A percentile compares a stretch with the other conserved stretches of the same genome.
phyloP scores from a whole-genome alignment of 2,888 invertebrate genomes.

The Chrysotoxum bicinctum region DNA sequence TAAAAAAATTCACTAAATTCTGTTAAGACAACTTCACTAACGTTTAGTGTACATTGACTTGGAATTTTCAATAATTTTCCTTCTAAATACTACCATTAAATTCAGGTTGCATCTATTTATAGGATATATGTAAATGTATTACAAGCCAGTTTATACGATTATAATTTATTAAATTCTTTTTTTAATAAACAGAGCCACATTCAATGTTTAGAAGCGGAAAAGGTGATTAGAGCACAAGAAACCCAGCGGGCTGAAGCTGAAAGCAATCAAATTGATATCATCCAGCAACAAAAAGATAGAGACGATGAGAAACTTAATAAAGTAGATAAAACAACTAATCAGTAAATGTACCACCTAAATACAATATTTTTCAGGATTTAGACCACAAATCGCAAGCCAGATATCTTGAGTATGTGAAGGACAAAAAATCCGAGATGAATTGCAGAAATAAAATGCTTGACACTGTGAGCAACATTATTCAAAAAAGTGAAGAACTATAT shows the following conservation, averaged over 20 bases:
- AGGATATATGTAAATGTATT: too few species aligned
- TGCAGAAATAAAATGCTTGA: constrained; percentile 45
- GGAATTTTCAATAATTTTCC: too few species aligned
- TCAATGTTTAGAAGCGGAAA: not conserved
- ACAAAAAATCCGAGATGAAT: constrained; percentile 42
- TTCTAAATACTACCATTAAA: too few species aligned
- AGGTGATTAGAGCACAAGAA: not conserved
- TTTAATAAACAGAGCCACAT: constrained; percentile 13
- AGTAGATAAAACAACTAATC: not conserved
- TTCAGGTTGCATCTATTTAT: too few species aligned
- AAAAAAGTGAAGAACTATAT: not conserved
- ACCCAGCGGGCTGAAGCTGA: constrained; percentile 9
- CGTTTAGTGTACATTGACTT: too few species aligned
- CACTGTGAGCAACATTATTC: constrained; percentile 15
- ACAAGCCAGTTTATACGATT: too few species aligned
- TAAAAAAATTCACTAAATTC: too few species aligned
- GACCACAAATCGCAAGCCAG: constrained; percentile 8
- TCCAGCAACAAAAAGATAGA: constrained; percentile 27
- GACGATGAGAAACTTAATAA: not conserved
- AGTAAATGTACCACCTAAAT: too few species aligned
- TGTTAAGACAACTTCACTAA: too few species aligned
- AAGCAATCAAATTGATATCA: not conserved
- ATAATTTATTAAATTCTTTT: too few species aligned
- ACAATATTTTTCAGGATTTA: not conserved
- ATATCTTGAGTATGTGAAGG: constrained; percentile 45